These are phyloP conservation scores for Drosophila monieri DNA, from an alignment of 2,888 invertebrate genomes.

Conservation along the genomic window DNA sequence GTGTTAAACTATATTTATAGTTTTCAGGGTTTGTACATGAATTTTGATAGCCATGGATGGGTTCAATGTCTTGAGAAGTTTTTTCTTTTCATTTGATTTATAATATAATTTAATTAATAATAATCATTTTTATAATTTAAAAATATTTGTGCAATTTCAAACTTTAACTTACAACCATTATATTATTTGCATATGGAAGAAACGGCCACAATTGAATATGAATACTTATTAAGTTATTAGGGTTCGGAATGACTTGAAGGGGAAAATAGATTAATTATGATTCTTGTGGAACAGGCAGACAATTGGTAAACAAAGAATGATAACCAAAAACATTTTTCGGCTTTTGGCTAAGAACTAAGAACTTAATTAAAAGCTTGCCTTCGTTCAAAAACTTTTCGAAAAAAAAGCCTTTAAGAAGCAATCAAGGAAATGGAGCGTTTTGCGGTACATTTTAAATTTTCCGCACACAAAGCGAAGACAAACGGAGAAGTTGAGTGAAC, in stretches of 20 bases:
- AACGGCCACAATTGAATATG: constrained; percentile 44
- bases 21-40: constrained; percentile 37
- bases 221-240: constrained; percentile 68
- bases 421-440: constrained; percentile 50
- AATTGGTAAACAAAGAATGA: constrained; percentile 79
- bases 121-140: constrained; percentile 19
- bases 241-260: constrained; percentile 31
- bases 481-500: not conserved
- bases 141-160: constrained; percentile 63
- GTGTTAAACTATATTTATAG: constrained; percentile 53
- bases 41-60: constrained; percentile 50
- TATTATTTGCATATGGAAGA: constrained; percentile 73
- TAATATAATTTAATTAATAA: constrained; percentile 21
- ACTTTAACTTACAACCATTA: constrained; percentile 77
- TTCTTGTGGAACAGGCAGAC: constrained; percentile 64
- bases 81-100: constrained; percentile 43
- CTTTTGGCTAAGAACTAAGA: constrained; percentile 48
- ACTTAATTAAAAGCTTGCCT: constrained; percentile 45
- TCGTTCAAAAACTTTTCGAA: constrained; percentile 1
- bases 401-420: constrained; percentile 29
- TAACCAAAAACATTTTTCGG: constrained; percentile 65
- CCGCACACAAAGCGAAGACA: not conserved
- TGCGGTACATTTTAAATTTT: constrained; percentile 67
- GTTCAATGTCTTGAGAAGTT: constrained; percentile 60
- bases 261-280: constrained; percentile 3